Evolutionary conservation across 2,113 vertebrate species (phyloP), one percentile per base, ranked within the genome.

Genomic region (Xiphophorus maculatus): DNA sequence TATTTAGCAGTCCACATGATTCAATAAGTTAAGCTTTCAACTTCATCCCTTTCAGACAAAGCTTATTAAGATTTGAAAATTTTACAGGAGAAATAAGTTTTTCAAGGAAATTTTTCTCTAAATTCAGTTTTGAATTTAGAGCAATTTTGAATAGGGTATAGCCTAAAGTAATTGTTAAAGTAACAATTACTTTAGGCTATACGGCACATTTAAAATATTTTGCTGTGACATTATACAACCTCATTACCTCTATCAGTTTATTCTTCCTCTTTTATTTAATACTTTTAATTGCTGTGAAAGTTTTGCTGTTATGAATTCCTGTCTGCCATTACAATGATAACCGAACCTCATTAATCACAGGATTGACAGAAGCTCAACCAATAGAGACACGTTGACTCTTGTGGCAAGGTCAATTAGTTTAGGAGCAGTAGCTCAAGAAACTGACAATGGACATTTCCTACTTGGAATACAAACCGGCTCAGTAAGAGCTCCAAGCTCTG

Each of bases 281-380:
- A 48, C 30, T 48, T 11, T 62, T n/a, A 17, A 71, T 6, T 48
- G 74, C 67, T 25, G 22, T 4, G 14, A 25, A 6, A 15, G 33
- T 29, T 13, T 58, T 60, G 35, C 29, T 32, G 35, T 2, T 14
- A 61, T 19, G 1, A 44, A 40, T 64, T 22, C 35, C 51, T 66
- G 64, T 69, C 30, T 70, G 44, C 28, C 0, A 9, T 54, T 25
- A 8, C 2, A 51, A 65, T 28, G 70, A 80, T 74, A 64, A 70
- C 3, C 63, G 30, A 44, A 17, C 40, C 27, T 62, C 67, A 66
- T 83, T 62, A 68, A 83, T 86, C 77, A 48, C 44, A 48, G 14
- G 62, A 73, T 40, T 63, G 62, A 82, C 69, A 58, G 29, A 65
- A 3, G 63, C 66, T 85, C 60, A 15, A 61, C 44, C 79, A 72